These are phyloP conservation scores for Hofmannophila pseudospretella DNA, from an alignment of 2,888 invertebrate genomes.

Conservation along the genomic window DNA sequence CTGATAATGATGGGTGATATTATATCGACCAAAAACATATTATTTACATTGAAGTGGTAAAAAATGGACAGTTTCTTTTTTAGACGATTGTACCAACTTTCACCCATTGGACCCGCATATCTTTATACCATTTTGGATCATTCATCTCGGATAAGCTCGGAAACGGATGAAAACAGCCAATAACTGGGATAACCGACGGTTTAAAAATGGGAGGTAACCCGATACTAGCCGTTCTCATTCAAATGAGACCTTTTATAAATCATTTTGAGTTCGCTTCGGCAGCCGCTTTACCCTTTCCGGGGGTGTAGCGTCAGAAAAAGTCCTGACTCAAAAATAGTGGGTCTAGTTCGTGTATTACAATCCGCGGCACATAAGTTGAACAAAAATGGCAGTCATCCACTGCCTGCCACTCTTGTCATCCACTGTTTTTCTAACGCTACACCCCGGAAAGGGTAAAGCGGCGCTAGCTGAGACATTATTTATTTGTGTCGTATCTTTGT, in stretches of 20 bases:
- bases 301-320: conserved; percentile 11
- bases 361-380: too few species aligned
- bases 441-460: too few species aligned
- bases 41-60: too few species aligned
- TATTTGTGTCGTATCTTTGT: too few species aligned
- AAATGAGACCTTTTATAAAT: conserved; percentile 71
- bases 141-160: background rate
- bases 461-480: too few species aligned
- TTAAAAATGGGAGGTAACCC: conserved; percentile 45
- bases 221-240: conserved; percentile 63
- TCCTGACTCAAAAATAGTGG: background rate
- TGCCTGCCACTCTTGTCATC: too few species aligned
- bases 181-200: conserved; percentile 13
- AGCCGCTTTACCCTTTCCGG: conserved; percentile 8
- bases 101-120: background rate
- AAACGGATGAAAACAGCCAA: conserved; percentile 9
- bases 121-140: background rate
- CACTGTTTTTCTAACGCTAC: too few species aligned
- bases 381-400: too few species aligned
- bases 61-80: too few species aligned
- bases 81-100: conserved; percentile 2
- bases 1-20: too few species aligned
- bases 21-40: too few species aligned
- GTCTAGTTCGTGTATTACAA: too few species aligned
- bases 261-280: conserved; percentile 34